Base-by-base conservation (phyloP, 2,797 vertebrate genomes). In the Chanos chanos region DNA sequence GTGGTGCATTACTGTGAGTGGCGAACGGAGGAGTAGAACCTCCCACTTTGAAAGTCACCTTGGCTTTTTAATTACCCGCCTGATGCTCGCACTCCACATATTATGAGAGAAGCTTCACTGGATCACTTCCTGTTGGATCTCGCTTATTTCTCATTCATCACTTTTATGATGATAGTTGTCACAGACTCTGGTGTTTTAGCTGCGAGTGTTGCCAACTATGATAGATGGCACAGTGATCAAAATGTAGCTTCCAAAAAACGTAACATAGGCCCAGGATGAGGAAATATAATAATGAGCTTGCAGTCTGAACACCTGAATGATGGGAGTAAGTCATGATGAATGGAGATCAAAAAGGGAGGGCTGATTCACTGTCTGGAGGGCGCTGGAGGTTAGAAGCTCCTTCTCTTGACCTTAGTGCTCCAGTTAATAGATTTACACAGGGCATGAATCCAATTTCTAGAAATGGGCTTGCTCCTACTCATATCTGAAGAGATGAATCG, bases 401-500 rank as follows among this genome's bases (percentile, higher is more conserved):
- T n/a, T n/a, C n/a, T 62, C 58, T 70, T 75, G 56, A 60, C 19
- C 19, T 6, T 28, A 25, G 37, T 22, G 31, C 27, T 21, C 15
- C 24, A 13, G 21, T 37, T 53, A 47, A 33, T 33, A 25, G 10
- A 40, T 52, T 64, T 43, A 31, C 54, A 30, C 61, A 47, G 53
- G 36, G 30, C 31, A 31, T 24, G 51, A 1, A 15, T 25, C 28
- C 30, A 52, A 40, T 37, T 40, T 59, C 30, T 55, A 48, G 57
- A 50, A 12, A 44, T 16, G 30, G 27, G 31, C 39, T 36, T 58
- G 30, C 48, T 68, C 62, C 25, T 44, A 68, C 64, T 40, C 72
- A 83, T 79, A 74, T 86, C 81, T 80, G 70, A 82, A 72, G 60
- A 72, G 48, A 64, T 37, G 64, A 67, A 51, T 77, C n/a, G n/a